phyloP scores from a whole-genome alignment of 1,140 invertebrate genomes.

The Grapholita molesta region DNA sequence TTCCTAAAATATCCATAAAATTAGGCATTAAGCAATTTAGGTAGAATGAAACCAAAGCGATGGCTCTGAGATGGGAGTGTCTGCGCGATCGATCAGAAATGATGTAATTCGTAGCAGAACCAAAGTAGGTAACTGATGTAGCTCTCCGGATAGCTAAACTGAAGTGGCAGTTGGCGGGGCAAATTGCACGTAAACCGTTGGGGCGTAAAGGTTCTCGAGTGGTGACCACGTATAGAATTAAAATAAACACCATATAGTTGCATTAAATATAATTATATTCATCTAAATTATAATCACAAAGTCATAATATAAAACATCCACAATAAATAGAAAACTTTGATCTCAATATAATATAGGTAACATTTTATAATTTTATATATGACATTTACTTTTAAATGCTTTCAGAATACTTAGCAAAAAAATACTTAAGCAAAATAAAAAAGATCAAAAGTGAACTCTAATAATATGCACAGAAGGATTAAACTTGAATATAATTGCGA shows the following conservation, averaged over 20 bases:
- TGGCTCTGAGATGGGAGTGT: too few species aligned
- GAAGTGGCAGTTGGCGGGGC: too few species aligned
- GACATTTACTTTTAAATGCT: background rate
- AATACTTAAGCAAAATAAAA: background rate
- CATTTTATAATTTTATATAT: slow-evolving; percentile 4
- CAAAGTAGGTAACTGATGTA: too few species aligned
- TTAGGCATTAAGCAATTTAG: too few species aligned
- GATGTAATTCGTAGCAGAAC: too few species aligned
- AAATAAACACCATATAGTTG: background rate
- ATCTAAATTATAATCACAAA: slow-evolving; percentile 8
- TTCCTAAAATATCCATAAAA: too few species aligned
- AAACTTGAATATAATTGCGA: background rate
- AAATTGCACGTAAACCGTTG: too few species aligned
- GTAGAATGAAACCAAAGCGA: too few species aligned
- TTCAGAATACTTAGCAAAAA: background rate
- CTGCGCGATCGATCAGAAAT: too few species aligned
- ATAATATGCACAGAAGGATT: background rate
- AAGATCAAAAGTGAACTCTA: background rate
- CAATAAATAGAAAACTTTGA: slow-evolving; percentile 5
- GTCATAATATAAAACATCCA: slow-evolving; percentile 9
- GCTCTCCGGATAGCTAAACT: too few species aligned
- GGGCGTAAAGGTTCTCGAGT: too few species aligned
- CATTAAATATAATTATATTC: slow-evolving; percentile 11
- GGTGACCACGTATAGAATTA: too few species aligned
- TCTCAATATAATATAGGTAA: slow-evolving; percentile 13